Evolutionary conservation across 2,113 vertebrate species (phyloP).

Genomic region (Chaetorhynchus papuensis): DNA sequence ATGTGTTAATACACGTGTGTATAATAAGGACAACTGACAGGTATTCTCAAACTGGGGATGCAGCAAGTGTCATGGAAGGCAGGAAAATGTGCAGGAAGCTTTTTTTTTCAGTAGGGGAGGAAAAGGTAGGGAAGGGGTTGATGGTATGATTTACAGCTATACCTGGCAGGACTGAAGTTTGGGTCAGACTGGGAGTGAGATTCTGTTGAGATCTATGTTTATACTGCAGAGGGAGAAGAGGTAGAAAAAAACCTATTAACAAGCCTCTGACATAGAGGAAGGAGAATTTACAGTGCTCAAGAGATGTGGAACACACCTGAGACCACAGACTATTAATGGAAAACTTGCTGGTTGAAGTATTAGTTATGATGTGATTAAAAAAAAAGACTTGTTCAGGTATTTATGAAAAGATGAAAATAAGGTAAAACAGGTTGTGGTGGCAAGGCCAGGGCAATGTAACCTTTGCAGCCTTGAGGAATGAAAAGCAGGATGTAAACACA

Average conservation of each 20-base stretch:
- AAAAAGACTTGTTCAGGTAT: not conserved
- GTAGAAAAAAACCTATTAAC: not conserved
- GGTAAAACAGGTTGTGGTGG: not conserved
- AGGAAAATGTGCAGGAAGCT: not conserved
- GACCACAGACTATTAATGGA: not conserved
- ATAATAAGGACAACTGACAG: not conserved
- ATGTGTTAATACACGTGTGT: accelerated
- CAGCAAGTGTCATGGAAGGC: not conserved
- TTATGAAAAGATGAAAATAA: not conserved
- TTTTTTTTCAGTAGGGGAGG: not conserved
- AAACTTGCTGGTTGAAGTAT: not conserved
- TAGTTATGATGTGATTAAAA: not conserved
- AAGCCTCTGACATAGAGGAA: not conserved
- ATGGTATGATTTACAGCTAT: not conserved
- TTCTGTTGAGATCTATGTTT: not conserved
- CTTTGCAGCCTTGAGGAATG: not conserved
- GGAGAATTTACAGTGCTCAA: not conserved
- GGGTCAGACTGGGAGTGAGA: not conserved
- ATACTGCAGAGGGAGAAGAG: not conserved
- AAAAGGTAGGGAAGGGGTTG: not conserved
- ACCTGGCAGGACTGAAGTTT: not conserved
- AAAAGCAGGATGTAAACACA: not conserved
- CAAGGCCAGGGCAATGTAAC: not conserved
- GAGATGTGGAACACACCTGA: not conserved
- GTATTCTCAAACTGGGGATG: not conserved